phyloP scores from a whole-genome alignment of 2,888 invertebrate genomes.

The Blastobasis lacticolella region DNA sequence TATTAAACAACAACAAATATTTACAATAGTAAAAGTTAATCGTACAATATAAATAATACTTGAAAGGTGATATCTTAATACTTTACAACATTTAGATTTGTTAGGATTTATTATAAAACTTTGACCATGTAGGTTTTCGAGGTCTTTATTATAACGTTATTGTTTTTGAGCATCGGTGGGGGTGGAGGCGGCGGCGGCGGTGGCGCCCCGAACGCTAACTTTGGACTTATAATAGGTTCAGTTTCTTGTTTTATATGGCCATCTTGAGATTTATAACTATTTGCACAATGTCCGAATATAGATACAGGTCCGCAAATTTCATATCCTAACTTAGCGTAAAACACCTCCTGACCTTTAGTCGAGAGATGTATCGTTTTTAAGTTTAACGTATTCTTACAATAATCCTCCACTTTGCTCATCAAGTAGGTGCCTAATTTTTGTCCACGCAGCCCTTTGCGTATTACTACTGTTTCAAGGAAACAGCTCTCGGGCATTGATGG shows the following conservation, averaged over 20 bases:
- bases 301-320: conserved; percentile 79
- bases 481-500: conserved; percentile 81
- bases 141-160: conserved; percentile 32
- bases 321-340: conserved; percentile 85
- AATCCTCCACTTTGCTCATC: conserved; percentile 83
- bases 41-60: no score
- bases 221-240: conserved; percentile 9
- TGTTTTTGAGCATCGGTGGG: conserved; percentile 52
- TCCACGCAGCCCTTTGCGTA: conserved; percentile 80
- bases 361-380: conserved; percentile 79
- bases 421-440: conserved; percentile 84
- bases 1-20: not conserved
- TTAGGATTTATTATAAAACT: conserved; percentile 22
- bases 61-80: no score
- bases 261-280: no score
- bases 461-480: conserved; percentile 88
- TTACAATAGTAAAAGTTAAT: not conserved
- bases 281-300: conserved; percentile 70
- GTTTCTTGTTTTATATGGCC: no score
- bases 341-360: conserved; percentile 83
- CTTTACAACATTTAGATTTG: no score
- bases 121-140: conserved; percentile 61
- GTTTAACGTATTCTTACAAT: conserved; percentile 76
- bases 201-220: conserved; percentile 15
- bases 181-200: conserved; percentile 52